These are phyloP conservation scores for Manis crassicaudata DNA, from an alignment of 2,797 vertebrate species.

Conservation along the genomic window DNA sequence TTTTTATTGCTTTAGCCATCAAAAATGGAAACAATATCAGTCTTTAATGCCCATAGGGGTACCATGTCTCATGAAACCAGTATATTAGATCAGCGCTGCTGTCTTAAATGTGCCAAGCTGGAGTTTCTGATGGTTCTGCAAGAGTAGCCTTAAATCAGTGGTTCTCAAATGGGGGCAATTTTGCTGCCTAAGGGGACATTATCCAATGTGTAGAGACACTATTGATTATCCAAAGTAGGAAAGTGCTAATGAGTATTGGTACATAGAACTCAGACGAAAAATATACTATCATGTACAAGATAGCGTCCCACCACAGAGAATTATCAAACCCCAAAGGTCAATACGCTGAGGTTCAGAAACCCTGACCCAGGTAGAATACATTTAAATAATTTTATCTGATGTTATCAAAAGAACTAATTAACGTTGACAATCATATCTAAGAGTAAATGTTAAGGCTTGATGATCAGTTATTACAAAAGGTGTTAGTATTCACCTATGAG, in stretches of 20 bases:
- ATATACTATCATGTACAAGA: background rate
- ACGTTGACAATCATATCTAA: background rate
- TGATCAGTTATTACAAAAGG: background rate
- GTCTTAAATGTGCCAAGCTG: background rate
- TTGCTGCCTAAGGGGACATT: background rate
- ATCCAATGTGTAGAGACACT: background rate
- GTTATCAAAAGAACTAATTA: background rate
- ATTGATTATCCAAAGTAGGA: background rate
- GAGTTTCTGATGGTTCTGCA: background rate
- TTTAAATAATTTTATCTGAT: background rate
- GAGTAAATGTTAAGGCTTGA: background rate
- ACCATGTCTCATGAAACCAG: slow-evolving; percentile 7
- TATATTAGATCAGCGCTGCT: slow-evolving; percentile 23
- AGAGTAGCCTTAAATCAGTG: background rate
- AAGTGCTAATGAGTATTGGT: background rate
- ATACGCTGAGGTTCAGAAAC: background rate
- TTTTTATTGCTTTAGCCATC: slow-evolving; percentile 48
- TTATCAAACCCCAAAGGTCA: background rate
- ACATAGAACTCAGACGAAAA: background rate
- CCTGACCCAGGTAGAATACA: background rate
- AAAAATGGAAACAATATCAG: slow-evolving; percentile 45
- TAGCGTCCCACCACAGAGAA: background rate
- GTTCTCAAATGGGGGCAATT: background rate
- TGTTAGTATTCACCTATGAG: background rate
- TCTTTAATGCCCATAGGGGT: background rate